Evolutionary conservation across 2,888 invertebrate species (phyloP).

Genomic region (Drosophila neonasuta): DNA sequence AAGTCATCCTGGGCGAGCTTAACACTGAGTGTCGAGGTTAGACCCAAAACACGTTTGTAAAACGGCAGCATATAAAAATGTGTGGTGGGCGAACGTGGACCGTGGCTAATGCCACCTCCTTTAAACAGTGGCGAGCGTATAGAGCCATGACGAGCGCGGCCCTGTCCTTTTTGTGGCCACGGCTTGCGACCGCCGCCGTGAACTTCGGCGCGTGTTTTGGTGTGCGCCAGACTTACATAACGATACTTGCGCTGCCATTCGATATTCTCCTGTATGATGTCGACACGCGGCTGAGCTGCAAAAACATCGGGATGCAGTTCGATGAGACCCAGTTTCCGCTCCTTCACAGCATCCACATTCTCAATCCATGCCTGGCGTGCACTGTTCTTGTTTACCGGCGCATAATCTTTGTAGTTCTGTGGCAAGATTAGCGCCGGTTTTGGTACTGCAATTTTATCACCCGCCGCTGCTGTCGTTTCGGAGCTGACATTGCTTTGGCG

Average conservation of each 20-base stretch:
- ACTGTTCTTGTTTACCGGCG: slow-evolving; percentile 65
- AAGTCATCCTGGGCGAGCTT: slow-evolving; percentile 98
- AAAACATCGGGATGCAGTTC: slow-evolving; percentile 95
- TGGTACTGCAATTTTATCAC: background rate
- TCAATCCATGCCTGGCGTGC: slow-evolving; percentile 92
- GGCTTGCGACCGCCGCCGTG: slow-evolving; percentile 96
- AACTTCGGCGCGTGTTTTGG: slow-evolving; percentile 92
- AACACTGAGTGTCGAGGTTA: slow-evolving; percentile 91
- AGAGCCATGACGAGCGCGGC: slow-evolving; percentile 95
- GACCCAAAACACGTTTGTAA: slow-evolving; percentile 88
- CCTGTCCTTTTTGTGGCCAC: slow-evolving; percentile 97
- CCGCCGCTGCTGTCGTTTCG: slow-evolving; percentile 14
- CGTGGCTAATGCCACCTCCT: slow-evolving; percentile 93
- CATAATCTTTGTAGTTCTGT: slow-evolving; percentile 60
- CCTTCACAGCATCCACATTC: slow-evolving; percentile 89
- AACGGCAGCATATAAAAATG: slow-evolving; percentile 97
- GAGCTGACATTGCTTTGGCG: slow-evolving; percentile 26
- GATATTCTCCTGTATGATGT: slow-evolving; percentile 92
- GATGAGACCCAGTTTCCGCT: slow-evolving; percentile 91
- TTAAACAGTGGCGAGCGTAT: slow-evolving; percentile 93
- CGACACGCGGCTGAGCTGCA: slow-evolving; percentile 91
- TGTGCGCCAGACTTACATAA: slow-evolving; percentile 90
- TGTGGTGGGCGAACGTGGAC: slow-evolving; percentile 94
- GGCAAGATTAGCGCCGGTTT: slow-evolving; percentile 68
- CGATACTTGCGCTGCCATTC: slow-evolving; percentile 92